Evolutionary conservation across 1,140 invertebrate genomes (phyloP).

Genomic region (Andricus grossulariae): DNA sequence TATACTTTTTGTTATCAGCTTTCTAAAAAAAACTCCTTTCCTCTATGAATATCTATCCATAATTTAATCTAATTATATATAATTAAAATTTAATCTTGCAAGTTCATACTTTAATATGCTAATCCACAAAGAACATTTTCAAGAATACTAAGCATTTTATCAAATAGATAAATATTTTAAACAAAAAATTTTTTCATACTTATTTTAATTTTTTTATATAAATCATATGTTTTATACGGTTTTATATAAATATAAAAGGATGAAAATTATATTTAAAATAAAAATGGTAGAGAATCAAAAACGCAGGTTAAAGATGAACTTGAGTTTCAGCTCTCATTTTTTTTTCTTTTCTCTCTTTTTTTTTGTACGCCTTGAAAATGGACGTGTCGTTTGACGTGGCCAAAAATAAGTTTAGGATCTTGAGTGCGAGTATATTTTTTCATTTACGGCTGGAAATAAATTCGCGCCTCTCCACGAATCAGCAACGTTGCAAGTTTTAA

Average conservation of each 20-base stretch:
- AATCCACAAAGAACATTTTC: too few relatives aligned
- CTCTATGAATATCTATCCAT: too few relatives aligned
- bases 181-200: too few relatives aligned
- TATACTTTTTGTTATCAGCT: too few relatives aligned
- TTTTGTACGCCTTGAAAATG: slow-evolving; percentile 14
- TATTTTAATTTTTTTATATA: too few relatives aligned
- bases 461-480: not conserved
- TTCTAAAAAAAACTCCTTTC: too few relatives aligned
- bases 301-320: not conserved
- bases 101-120: too few relatives aligned
- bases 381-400: slow-evolving; percentile 12
- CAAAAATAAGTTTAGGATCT: slow-evolving; percentile 18
- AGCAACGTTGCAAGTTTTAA: not conserved
- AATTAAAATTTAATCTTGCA: too few relatives aligned
- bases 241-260: not conserved
- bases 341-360: not conserved
- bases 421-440: slow-evolving; percentile 11
- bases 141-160: too few relatives aligned
- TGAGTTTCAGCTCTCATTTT: not conserved
- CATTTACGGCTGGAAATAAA: slow-evolving; percentile 26
- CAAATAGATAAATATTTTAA: too few relatives aligned
- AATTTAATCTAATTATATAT: too few relatives aligned
- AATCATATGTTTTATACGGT: too few relatives aligned
- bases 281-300: not conserved
- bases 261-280: not conserved